phyloP scores from a whole-genome alignment of 1,140 invertebrate genomes.

The Eupeodes corollae region DNA sequence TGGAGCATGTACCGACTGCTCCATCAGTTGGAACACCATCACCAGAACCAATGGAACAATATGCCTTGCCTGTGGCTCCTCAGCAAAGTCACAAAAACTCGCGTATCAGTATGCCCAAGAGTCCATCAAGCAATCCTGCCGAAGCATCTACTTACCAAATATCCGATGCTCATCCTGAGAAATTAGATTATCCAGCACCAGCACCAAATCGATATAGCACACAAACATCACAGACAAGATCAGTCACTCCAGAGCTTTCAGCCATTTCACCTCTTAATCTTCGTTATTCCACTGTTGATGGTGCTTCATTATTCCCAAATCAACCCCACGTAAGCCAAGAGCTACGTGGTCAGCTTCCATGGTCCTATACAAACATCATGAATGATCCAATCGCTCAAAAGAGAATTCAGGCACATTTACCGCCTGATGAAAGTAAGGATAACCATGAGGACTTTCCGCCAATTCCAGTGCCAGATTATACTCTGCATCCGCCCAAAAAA shows the following conservation, averaged over 20 bases:
- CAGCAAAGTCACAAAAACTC: too few species aligned
- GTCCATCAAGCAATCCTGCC: too few species aligned
- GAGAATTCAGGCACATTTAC: not conserved
- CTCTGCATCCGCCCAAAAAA: not conserved
- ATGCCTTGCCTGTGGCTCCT: too few species aligned
- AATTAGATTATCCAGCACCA: too few species aligned
- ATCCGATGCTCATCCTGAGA: too few species aligned
- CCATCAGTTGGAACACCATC: too few species aligned
- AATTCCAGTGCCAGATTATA: conserved; percentile 6
- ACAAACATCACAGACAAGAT: not conserved
- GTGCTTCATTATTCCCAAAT: not conserved
- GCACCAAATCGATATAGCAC: not conserved
- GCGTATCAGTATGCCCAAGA: too few species aligned
- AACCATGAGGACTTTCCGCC: conserved; percentile 1
- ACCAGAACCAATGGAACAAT: too few species aligned
- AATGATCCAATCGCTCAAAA: not conserved
- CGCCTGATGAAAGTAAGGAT: not conserved
- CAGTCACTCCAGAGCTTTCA: not conserved
- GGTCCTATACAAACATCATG: not conserved
- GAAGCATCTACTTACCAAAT: too few species aligned
- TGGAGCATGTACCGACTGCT: too few species aligned
- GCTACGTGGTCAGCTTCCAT: conserved; percentile 3
- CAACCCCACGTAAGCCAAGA: not conserved
- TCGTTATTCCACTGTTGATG: not conserved
- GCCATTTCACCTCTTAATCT: not conserved